A percentile compares a stretch with the other conserved stretches of the same genome.
Evolutionary conservation across 2,797 vertebrate species (phyloP).

Genomic region (Eulemur mongoz): DNA sequence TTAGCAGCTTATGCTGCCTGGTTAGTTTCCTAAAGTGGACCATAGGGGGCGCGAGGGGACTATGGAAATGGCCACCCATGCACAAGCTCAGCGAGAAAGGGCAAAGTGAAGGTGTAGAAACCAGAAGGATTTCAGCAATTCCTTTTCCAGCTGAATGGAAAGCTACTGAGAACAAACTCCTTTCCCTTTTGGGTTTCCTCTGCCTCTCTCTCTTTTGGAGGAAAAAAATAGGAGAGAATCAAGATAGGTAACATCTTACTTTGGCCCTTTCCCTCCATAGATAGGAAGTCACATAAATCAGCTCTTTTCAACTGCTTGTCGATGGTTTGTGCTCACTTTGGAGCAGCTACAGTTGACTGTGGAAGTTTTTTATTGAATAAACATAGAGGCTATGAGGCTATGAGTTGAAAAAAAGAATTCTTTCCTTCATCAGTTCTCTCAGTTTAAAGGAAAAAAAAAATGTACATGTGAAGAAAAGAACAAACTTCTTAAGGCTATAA

Average conservation of each 20-base stretch:
- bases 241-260: not conserved
- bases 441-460: not conserved
- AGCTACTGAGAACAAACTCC: conserved; percentile 49
- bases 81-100: not conserved
- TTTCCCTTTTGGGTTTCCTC: not conserved
- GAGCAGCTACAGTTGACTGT: not conserved
- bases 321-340: not conserved
- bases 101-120: not conserved
- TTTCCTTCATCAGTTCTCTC: not conserved
- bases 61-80: not conserved
- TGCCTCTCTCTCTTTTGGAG: not conserved
- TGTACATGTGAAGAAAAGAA: not conserved
- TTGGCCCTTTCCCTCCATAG: not conserved
- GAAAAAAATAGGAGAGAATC: not conserved
- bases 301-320: not conserved
- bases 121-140: conserved; percentile 24
- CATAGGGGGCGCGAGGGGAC: conserved; percentile 81
- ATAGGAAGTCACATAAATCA: not conserved
- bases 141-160: conserved; percentile 67
- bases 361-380: not conserved
- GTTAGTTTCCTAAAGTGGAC: conserved; percentile 30
- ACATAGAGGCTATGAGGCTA: too few relatives aligned
- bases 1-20: not conserved
- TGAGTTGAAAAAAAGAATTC: not conserved
- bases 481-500: not conserved